Evolutionary conservation across 2,113 vertebrate species (phyloP).

Genomic region (Psittacula cyanocephala): DNA sequence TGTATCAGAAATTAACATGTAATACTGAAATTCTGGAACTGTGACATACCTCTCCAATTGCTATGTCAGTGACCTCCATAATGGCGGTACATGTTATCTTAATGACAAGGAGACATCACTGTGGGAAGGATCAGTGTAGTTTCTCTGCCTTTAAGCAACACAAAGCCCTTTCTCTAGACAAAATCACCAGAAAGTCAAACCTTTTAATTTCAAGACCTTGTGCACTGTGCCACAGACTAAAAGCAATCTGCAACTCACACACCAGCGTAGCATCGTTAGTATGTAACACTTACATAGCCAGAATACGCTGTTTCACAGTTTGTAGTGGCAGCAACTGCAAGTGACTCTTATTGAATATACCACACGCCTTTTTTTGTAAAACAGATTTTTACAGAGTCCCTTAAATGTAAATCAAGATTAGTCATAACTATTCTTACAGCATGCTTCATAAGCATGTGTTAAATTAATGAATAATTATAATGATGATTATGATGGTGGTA

Average conservation of each 20-base stretch:
- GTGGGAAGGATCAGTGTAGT: background rate
- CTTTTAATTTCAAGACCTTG: background rate
- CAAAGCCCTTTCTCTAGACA: background rate
- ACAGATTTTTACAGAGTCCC: background rate
- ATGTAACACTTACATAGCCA: background rate
- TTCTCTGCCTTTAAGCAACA: background rate
- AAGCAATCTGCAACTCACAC: background rate
- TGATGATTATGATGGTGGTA: background rate
- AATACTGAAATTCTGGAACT: background rate
- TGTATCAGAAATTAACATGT: background rate
- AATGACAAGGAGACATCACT: background rate
- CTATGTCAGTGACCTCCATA: slow-evolving; percentile 17
- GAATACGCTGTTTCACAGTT: background rate
- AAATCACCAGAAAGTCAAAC: background rate
- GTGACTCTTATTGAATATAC: background rate
- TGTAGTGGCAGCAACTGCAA: background rate
- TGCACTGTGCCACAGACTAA: background rate
- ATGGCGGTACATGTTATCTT: background rate
- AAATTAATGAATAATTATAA: background rate
- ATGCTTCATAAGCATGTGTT: background rate
- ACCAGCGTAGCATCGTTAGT: background rate
- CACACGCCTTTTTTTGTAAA: rapidly evolving
- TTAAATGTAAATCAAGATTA: background rate
- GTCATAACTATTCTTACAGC: background rate
- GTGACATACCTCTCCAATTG: background rate